Evolutionary conservation across 2,888 invertebrate genomes (phyloP).

Genomic region (Xanthorhoe spadicearia): DNA sequence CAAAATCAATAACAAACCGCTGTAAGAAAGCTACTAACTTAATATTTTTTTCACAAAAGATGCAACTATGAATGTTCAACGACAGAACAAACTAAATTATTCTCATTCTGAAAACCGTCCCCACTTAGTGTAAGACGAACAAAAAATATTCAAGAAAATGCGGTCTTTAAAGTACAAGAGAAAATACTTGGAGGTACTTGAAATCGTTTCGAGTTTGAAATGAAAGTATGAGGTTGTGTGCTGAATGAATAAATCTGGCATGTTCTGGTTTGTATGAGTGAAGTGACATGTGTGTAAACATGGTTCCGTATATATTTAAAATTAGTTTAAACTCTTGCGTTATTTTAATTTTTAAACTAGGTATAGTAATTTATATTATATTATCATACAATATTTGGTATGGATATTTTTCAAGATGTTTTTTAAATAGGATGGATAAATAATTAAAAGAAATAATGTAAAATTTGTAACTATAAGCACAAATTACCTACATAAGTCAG

Average conservation of each 20-base stretch:
- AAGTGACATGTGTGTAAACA: background rate
- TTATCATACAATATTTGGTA: too few species aligned
- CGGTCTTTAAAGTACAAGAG: constrained; percentile 24
- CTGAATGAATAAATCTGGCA: constrained; percentile 33
- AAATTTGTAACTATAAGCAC: too few species aligned
- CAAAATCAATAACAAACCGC: too few species aligned
- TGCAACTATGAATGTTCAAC: background rate
- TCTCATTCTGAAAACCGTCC: constrained; percentile 7
- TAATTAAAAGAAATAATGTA: too few species aligned
- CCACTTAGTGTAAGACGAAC: constrained; percentile 20
- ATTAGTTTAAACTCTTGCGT: too few species aligned
- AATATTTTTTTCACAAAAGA: background rate
- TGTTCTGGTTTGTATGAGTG: constrained; percentile 4
- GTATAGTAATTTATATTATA: too few species aligned
- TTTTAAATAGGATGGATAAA: too few species aligned
- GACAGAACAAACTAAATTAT: background rate
- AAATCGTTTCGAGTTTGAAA: constrained; percentile 33
- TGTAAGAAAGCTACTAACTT: too few species aligned
- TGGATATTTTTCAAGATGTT: too few species aligned
- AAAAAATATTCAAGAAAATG: constrained; percentile 31
- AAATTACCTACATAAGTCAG: too few species aligned
- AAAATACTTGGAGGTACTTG: constrained; percentile 23
- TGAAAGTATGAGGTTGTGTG: constrained; percentile 35
- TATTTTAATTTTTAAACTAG: too few species aligned
- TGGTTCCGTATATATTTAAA: constrained; percentile 10